Evolutionary conservation across 30 jellyfish, hydroid and myxozoan species (phyloP), one percentile per base, ranked within the genome.

Genomic region (Nemopilema nomurai): DNA sequence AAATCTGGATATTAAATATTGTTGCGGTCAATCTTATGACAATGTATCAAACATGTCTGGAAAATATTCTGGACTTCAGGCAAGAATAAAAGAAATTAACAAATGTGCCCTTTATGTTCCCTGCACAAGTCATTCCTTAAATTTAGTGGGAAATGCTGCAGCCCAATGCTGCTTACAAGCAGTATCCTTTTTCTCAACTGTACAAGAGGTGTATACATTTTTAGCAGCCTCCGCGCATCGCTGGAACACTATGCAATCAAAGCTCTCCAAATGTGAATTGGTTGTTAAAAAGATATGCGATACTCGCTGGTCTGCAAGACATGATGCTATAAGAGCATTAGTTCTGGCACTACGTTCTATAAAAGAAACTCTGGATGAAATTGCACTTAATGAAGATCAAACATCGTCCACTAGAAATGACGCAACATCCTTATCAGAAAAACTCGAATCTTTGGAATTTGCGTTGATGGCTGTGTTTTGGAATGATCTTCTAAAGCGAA

Each of bases 1-100:
- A 26, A 78, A 68, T 24, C 83, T 86, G 76, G 83, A 79, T 62
- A 85, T 75, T 62, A 23, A 76, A 22, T 51, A 22, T 28, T 85
- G 94, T 52, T 49, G 94, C 28, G 94, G 96, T 77, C 96, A 86
- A 87, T 86, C 92, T 77, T 78, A 86, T 67, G 91, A 76, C 90
- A 86, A 78, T 49, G 96, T 86, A 74, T 74, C 96, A 29, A 86
- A 86, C 85, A 86, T 86, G 82, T 81, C 96, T 19, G 91, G 96
- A 69, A 79, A 86, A 72, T 86, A 86, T 72, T 16, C 80, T 51
- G 96, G 91, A 32, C 86, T 86, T 67, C 96, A 86, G 69, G 90
- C 90, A 65, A 76, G 78, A 70, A 86, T 86, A 52, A 77, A 76
- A 65, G 91, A 86, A 70, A 66, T 51, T 25, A 86, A 78, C 69